These are phyloP conservation scores for Pongo pygmaeus DNA, from an alignment of 2,113 vertebrate species.

Conservation along the genomic window DNA sequence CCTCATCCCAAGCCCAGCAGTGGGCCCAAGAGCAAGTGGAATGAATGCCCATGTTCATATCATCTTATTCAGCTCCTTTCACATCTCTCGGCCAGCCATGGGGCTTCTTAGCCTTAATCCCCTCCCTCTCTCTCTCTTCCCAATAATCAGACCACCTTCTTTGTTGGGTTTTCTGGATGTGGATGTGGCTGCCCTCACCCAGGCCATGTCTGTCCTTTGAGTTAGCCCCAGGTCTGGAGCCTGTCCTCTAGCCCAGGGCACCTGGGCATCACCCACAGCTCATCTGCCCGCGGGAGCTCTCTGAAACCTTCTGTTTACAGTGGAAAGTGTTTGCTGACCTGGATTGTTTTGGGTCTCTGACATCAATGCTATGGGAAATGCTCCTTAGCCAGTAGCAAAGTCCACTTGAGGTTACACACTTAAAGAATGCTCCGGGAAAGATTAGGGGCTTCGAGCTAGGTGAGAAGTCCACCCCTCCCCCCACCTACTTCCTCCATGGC, in stretches of 20 bases:
- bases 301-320: background rate
- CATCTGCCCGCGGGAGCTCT: background rate
- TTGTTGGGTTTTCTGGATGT: background rate
- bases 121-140: background rate
- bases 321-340: background rate
- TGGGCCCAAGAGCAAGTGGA: background rate
- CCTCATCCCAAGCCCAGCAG: background rate
- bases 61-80: background rate
- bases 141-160: background rate
- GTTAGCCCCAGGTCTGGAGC: background rate
- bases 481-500: background rate
- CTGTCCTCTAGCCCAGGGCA: background rate
- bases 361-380: constrained; percentile 14
- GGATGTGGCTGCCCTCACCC: background rate
- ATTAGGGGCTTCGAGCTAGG: background rate
- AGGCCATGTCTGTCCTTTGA: background rate
- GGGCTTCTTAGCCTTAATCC: background rate
- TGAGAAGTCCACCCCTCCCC: background rate
- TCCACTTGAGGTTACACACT: constrained; percentile 9
- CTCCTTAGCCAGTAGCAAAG: constrained; percentile 36
- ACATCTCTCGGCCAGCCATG: background rate
- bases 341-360: constrained; percentile 2
- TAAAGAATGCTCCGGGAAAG: background rate
- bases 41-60: background rate
- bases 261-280: background rate